Evolutionary conservation across 2,113 vertebrate genomes (phyloP), one percentile per base, ranked within the genome.

Genomic region (Sakesphorus luctuosus): DNA sequence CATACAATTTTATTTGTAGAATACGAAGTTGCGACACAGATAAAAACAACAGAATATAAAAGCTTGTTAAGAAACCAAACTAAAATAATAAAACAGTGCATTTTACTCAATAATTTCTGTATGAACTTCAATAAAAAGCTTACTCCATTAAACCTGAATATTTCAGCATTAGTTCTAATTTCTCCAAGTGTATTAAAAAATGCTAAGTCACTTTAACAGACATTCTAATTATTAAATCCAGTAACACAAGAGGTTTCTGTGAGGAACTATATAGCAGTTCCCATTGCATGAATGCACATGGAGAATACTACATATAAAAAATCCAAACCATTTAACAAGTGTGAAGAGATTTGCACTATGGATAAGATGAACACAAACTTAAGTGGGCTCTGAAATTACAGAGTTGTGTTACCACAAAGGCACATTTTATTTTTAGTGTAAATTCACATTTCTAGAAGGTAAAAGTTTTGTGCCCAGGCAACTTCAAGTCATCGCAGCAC

Each of bases 391-490:
- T 84, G 62, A 61, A 89, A 66, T 33, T 62, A 65, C 18, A 72
- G 29, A 83, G 52, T 23, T 87, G 40, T 0, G 0, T 56, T 82
- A 90, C 75, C 69, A 91, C 59, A 88, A 79, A 96, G 93, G 94
- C 76, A 93, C 76, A 10, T 58, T 76, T 92, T 73, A 58, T 36
- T 92, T 65, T 23, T 73, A 92, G 81, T 38, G 23, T 50, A 80
- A 94, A 88, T 89, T 93, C 89, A 81, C 77, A 94, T 89, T 94
- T 84, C 74, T 79, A 84, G 47, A 84, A 76, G 35, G 67, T 76
- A 31, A 58, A 71, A 58, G 38, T 52, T 67, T 56, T 84, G 80
- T 84, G 88, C 58, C 29, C 49, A 33, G n/a, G 62, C 31, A 87
- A 88, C 59, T 63, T 85, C 58, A 93, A 76, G 47, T 86, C 58